Evolutionary conservation across 2,113 vertebrate genomes (phyloP), one percentile per base, ranked within the genome.

Genomic region (Lepus americanus): DNA sequence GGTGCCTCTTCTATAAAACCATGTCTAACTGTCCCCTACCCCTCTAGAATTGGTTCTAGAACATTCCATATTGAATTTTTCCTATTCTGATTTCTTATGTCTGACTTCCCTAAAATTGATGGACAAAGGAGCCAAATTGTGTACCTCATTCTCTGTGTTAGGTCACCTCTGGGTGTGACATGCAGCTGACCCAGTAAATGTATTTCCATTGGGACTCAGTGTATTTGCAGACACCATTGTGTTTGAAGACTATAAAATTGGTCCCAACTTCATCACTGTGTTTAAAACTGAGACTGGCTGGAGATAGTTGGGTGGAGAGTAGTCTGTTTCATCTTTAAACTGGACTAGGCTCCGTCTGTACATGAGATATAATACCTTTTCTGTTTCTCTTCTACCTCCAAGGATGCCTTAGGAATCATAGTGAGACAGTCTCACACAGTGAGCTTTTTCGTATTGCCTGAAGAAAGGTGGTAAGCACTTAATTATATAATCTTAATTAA

Each of bases 341-440:
- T 74, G 64, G 49, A 85, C 22, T 19, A 67, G 69, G 8, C 31
- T 87, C 25, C 89, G 4, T 63, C 74, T 85, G 51, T 29, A 92
- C 17, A 33, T 61, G n/a, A 89, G 89, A 31, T 72, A 25, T 16
- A 92, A 67, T 61, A 55, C 16, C 36, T 81, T 87, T 78, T 70
- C 84, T 94, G 39, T 92, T 92, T 95, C 61, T 89, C 84, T 78
- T 88, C 27, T 92, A 61, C 19, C 27, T 79, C 66, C 31, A 92
- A 83, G 78, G 84, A n/a, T 81, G 33, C 49, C 76, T 83, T 70
- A 59, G 85, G 70, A 67, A 72, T 55, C 22, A 73, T 61, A 59
- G 44, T 61, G 67, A 82, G 91, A 94, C 87, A 70, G 19, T 51
- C 44, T 81, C 88, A 66, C 17, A 79, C 25, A 63, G 17, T 51